Evolutionary conservation across 2,113 vertebrate species (phyloP).

Genomic region (Sylvilagus bachmani): DNA sequence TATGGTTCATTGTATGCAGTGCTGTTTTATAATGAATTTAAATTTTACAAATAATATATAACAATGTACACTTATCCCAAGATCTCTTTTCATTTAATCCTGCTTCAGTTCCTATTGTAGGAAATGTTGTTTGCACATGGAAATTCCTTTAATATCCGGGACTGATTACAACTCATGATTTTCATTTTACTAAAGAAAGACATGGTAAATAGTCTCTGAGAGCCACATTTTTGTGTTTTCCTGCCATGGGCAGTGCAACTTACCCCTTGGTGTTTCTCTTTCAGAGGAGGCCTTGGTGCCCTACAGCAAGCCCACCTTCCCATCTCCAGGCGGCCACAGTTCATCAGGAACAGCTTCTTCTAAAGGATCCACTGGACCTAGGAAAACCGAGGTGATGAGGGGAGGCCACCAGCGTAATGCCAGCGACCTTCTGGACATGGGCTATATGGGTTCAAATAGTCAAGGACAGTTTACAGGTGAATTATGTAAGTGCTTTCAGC

Average conservation of each 20-base stretch:
- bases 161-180: constrained; percentile 1
- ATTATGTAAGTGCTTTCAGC: constrained; percentile 94
- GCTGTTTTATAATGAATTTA: constrained; percentile 74
- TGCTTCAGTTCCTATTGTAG: constrained; percentile 43
- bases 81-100: constrained; percentile 67
- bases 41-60: constrained; percentile 77
- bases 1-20: constrained; percentile 59
- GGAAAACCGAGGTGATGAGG: constrained; percentile 92
- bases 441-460: constrained; percentile 94
- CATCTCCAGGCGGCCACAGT: constrained; percentile 97
- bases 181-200: constrained; percentile 11
- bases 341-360: constrained; percentile 98
- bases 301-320: constrained; percentile 98
- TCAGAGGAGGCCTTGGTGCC: constrained; percentile 96
- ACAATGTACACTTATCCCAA: constrained; percentile 51
- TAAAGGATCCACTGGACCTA: constrained; percentile 97
- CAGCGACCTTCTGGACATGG: constrained; percentile 94
- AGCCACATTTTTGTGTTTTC: neutral
- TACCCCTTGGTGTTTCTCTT: constrained; percentile 52
- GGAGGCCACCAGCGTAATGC: constrained; percentile 93
- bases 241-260: neutral
- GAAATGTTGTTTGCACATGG: constrained; percentile 11
- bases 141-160: constrained; percentile 20
- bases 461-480: constrained; percentile 97
- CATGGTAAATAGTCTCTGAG: neutral